Conservation (phyloP, 2,113 vertebrate genomes). For the Leptosomus discolor region DNA sequence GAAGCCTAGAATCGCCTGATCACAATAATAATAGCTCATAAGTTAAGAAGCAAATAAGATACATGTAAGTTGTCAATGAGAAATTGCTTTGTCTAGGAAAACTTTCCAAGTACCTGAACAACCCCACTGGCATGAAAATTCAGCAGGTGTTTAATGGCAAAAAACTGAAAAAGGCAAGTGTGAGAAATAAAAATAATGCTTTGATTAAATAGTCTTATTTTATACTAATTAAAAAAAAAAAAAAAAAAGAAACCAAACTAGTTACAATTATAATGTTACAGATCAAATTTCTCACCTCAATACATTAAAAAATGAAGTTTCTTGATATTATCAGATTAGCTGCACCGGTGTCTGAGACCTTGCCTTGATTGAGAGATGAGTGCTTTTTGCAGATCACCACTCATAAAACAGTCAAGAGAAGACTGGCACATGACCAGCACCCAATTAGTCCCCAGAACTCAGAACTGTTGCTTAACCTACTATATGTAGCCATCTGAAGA, state of each 20-base stretch:
- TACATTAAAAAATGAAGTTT: background rate
- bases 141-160: background rate
- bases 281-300: background rate
- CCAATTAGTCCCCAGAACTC: background rate
- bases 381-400: background rate
- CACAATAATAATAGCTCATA: background rate
- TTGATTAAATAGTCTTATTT: background rate
- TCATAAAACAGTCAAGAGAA: background rate
- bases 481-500: background rate
- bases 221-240: background rate
- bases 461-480: background rate
- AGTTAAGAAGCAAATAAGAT: background rate
- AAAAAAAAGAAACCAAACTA: background rate
- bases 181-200: background rate
- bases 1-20: background rate
- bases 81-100: background rate
- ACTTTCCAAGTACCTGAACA: background rate
- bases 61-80: background rate
- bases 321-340: background rate
- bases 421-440: background rate
- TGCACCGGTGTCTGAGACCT: background rate
- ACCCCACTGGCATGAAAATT: background rate
- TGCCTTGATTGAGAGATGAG: background rate
- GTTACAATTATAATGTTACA: background rate
- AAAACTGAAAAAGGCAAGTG: background rate